Base-by-base conservation (phyloP, 2,888 invertebrate genomes). In the Agonopterix subpropinquella region DNA sequence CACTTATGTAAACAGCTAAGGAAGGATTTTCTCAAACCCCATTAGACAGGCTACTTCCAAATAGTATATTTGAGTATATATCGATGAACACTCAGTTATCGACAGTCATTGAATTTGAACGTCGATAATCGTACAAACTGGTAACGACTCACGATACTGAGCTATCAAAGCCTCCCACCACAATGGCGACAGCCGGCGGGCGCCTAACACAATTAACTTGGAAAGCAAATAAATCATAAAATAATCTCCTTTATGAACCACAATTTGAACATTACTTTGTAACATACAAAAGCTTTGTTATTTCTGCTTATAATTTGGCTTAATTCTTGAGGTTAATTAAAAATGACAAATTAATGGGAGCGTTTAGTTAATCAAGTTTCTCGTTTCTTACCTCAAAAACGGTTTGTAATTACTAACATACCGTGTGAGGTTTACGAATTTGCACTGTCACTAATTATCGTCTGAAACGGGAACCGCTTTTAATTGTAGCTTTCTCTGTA, bases 401-500 rank as follows among this genome's bases (percentile, higher is more conserved):
- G 71, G 74, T 71, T 74, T 74, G 76, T 82, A 80, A 84, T 81
- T 83, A 80, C 67, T 65, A 62, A 76, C 69, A 70, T 63, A 66
- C 64, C 64, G 63, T 56, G 51, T 43, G 52, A 57, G 56, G 55
- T 65, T 71, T 64, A 71, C 71, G 54, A 77, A 77, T 80, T 80
- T 72, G 79, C 83, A 72, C 67, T 80, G 83, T 85, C 83, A 83
- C 75, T 74, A 77, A 71, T 68, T 65, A 64, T 68, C 66, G 66
- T 73, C 70, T 77, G 71, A 73, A 77, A 78, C 76, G 68, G 70
- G 74, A 80, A 73, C 61, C 61, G 28, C 65, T 77, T 80, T 79
- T 82, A 85, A 83, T 84, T 80, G 79, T 68, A 67, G 70, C 82
- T 84, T 82, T 82, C 82, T 76, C 76, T 68, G 18, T 41, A 41